Evolutionary conservation across 2,797 vertebrate species (phyloP).

Genomic region (Margarornis squamiger): DNA sequence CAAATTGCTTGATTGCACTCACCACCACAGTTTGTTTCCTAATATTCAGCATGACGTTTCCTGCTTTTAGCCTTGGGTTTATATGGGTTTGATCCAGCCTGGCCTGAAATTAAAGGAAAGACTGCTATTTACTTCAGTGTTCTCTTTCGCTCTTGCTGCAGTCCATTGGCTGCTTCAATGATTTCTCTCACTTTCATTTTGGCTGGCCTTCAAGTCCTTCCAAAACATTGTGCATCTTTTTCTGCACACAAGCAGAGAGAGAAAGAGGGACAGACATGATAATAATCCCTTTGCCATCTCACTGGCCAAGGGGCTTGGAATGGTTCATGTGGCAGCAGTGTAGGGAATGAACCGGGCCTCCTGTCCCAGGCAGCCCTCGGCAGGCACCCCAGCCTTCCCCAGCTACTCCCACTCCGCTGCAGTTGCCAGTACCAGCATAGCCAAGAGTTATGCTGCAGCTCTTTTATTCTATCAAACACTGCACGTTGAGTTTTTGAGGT

Average conservation of each 20-base stretch:
- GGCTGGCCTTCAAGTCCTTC: constrained; percentile 1
- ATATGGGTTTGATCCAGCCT: neutral
- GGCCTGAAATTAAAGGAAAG: constrained; percentile 1
- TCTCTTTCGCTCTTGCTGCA: neutral
- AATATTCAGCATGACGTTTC: neutral
- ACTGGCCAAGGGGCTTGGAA: neutral
- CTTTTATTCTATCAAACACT: neutral
- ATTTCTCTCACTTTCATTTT: neutral
- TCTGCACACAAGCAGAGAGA: neutral
- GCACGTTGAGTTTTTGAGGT: neutral
- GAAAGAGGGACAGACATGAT: neutral
- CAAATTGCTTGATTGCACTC: neutral
- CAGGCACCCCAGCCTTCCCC: neutral
- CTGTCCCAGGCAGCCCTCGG: neutral
- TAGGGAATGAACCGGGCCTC: fast-evolving
- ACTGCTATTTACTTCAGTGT: neutral
- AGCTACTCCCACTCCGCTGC: neutral
- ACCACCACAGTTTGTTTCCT: constrained; percentile 4
- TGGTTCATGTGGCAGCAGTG: fast-evolving
- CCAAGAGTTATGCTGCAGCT: neutral
- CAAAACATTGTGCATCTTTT: neutral
- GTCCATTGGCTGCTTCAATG: neutral
- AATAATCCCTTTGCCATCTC: neutral
- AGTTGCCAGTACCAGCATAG: neutral
- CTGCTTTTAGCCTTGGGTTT: constrained; percentile 19